Conservation (phyloP, 2,888 invertebrate genomes). For the Trypoxylon attenuatum region DNA sequence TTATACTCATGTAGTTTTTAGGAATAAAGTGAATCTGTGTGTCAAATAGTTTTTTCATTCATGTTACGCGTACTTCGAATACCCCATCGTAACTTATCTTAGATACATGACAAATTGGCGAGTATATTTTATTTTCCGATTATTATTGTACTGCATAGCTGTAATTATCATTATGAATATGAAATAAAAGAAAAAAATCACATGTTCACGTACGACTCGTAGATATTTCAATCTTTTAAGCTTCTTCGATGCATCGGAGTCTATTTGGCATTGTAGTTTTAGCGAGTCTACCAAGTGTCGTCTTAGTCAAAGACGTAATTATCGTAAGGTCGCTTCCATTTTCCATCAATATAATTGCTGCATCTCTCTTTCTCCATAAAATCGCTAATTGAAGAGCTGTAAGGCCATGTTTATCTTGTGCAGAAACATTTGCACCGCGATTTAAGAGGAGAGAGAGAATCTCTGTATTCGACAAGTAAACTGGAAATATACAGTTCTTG, state of each 20-base stretch:
- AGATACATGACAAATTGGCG: no score
- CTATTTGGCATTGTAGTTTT: constrained; percentile 46
- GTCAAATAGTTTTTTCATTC: not conserved
- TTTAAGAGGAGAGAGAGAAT: constrained; percentile 41
- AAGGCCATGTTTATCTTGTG: constrained; percentile 35
- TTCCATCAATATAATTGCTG: constrained; percentile 37
- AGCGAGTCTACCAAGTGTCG: constrained; percentile 36
- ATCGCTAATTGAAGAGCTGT: constrained; percentile 52
- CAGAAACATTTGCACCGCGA: constrained; percentile 34
- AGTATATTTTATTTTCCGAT: no score
- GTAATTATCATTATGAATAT: no score
- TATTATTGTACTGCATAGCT: no score
- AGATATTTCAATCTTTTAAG: not conserved
- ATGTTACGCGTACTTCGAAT: not conserved
- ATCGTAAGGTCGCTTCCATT: constrained; percentile 14
- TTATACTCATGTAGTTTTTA: constrained; percentile 37
- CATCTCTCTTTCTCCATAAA: constrained; percentile 47
- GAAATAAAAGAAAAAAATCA: no score
- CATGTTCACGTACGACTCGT: no score
- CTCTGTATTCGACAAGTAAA: constrained; percentile 45
- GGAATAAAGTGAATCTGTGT: constrained; percentile 28
- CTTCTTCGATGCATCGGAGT: constrained; percentile 30
- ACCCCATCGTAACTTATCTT: no score
- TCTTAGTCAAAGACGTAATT: constrained; percentile 21
- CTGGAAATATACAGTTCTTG: constrained; percentile 40